These are phyloP conservation scores for Rhinatrema bivittatum DNA, from an alignment of 2,797 vertebrate genomes.

Conservation along the genomic window DNA sequence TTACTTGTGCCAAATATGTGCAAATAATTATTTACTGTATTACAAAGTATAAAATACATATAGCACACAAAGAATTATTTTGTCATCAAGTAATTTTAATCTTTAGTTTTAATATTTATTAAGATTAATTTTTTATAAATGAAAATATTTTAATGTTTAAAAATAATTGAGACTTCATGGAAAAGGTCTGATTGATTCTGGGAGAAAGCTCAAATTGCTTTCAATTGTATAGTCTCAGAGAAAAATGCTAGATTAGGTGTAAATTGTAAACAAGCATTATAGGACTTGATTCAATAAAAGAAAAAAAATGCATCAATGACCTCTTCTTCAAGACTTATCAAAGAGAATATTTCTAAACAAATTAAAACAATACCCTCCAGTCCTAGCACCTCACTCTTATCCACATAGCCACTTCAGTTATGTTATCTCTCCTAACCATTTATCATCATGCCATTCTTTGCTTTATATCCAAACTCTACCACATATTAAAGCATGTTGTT, in stretches of 20 bases:
- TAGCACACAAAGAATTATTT: conserved; percentile 62
- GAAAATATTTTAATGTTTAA: conserved; percentile 60
- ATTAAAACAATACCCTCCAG: too few relatives aligned
- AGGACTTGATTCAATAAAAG: conserved; percentile 34
- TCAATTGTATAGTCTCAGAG: conserved; percentile 49
- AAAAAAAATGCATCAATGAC: conserved; percentile 1
- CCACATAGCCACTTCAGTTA: too few relatives aligned
- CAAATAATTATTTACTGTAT: conserved; percentile 59
- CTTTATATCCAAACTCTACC: too few relatives aligned
- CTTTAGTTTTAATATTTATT: conserved; percentile 67
- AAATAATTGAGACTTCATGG: conserved; percentile 37
- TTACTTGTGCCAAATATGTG: conserved; percentile 67
- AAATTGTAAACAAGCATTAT: conserved; percentile 39
- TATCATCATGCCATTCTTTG: too few relatives aligned
- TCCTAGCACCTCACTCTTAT: too few relatives aligned
- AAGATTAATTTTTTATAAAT: conserved; percentile 69
- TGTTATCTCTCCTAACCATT: too few relatives aligned
- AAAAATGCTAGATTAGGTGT: conserved; percentile 51
- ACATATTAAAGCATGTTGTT: too few relatives aligned
- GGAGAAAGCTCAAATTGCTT: conserved; percentile 51
- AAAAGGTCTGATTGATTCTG: conserved; percentile 38
- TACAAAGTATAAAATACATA: conserved; percentile 52
- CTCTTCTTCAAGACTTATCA: conserved; percentile 9
- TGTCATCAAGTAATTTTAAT: conserved; percentile 66
- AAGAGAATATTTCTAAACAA: too few relatives aligned